Conservation (phyloP, 2,797 vertebrate species). For the Rhyacichthys aspro region DNA sequence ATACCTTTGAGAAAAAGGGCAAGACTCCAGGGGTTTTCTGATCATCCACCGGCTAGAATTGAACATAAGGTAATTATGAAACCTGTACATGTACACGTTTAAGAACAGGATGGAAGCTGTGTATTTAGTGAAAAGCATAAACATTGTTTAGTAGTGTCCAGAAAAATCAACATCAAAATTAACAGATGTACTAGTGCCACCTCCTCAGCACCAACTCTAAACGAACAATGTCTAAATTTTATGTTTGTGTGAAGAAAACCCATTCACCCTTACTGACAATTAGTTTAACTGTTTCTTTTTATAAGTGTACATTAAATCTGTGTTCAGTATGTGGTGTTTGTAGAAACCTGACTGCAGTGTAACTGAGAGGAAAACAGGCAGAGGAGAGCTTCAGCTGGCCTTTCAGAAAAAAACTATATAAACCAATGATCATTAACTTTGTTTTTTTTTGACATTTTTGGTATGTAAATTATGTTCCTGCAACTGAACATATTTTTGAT, state of each 20-base stretch:
- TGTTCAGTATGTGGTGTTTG: background rate
- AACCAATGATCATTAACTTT: background rate
- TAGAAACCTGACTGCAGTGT: background rate
- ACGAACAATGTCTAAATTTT: no score
- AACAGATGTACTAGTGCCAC: no score
- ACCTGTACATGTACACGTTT: background rate
- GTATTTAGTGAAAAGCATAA: no score
- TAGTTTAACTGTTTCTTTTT: no score
- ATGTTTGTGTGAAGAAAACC: no score
- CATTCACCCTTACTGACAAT: no score
- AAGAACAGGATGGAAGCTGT: background rate
- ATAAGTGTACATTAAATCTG: no score
- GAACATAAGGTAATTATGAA: constrained; percentile 81
- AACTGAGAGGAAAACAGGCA: background rate
- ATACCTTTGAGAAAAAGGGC: constrained; percentile 96
- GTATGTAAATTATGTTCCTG: background rate
- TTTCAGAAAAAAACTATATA: background rate
- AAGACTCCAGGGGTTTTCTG: constrained; percentile 89
- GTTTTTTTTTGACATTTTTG: background rate
- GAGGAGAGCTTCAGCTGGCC: background rate
- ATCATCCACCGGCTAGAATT: constrained; percentile 94
- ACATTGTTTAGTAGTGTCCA: no score
- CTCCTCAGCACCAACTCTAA: no score
- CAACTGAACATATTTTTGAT: background rate
- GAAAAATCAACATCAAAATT: no score